A percentile compares a stretch with the other conserved stretches of the same genome.
phyloP scores from a whole-genome alignment of 2,888 invertebrate genomes.

The Pterobdella sp. region DNA sequence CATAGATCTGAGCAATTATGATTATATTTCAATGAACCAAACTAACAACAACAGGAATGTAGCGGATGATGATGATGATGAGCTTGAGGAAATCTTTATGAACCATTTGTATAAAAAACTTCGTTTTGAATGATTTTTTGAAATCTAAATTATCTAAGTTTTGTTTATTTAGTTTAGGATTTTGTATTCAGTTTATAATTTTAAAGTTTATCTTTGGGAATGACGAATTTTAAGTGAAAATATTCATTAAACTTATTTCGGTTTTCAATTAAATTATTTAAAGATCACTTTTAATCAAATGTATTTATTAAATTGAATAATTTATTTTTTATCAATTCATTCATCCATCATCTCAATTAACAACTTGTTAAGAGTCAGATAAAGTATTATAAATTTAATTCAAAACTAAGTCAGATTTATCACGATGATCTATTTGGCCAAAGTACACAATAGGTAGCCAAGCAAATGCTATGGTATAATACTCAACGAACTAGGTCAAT shows the following conservation, averaged over 20 bases:
- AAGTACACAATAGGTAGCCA: neutral
- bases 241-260: too few relatives aligned
- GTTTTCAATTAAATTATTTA: too few relatives aligned
- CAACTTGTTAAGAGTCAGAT: too few relatives aligned
- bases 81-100: conserved; percentile 1
- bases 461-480: neutral
- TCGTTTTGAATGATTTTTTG: neutral
- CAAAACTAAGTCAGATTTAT: too few relatives aligned
- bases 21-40: neutral
- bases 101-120: neutral
- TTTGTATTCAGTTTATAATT: neutral
- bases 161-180: neutral
- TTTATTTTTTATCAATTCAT: too few relatives aligned
- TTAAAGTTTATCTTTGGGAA: neutral
- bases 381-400: too few relatives aligned
- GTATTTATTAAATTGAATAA: too few relatives aligned
- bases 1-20: neutral
- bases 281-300: too few relatives aligned
- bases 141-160: neutral
- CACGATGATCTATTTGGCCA: too few relatives aligned
- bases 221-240: too few relatives aligned
- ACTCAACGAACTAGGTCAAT: neutral
- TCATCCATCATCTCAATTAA: too few relatives aligned
- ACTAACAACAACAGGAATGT: neutral
- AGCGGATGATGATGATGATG: neutral